Conservation (phyloP, 53 echinoderm and acorn worm species). For the Arbacia lixula region DNA sequence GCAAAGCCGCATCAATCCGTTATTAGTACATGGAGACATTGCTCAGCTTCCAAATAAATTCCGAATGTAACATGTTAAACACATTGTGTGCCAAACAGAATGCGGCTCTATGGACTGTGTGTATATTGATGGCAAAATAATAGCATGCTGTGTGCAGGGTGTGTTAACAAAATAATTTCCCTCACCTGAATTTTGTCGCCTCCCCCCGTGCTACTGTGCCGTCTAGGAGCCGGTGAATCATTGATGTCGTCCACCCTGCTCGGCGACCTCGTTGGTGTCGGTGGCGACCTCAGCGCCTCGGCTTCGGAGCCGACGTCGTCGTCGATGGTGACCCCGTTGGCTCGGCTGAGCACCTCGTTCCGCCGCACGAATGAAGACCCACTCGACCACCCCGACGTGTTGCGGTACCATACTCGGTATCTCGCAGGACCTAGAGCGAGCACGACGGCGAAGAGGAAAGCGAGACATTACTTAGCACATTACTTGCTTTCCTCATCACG, state of each 20-base stretch:
- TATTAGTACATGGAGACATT: no score
- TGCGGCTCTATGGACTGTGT: no score
- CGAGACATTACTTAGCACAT: no score
- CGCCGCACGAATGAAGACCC: constrained; percentile 38
- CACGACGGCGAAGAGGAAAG: not conserved
- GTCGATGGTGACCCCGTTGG: constrained; percentile 28
- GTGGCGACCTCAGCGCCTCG: constrained; percentile 13
- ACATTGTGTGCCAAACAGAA: no score
- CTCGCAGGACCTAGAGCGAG: not conserved
- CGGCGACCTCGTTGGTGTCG: no score
- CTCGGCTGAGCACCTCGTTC: not conserved
- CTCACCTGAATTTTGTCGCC: constrained; percentile 46
- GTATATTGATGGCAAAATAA: no score
- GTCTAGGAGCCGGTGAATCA: constrained; percentile 32
- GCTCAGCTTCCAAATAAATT: no score
- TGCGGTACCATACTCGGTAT: constrained; percentile 50
- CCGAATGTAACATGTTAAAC: no score
- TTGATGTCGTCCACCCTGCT: constrained; percentile 16
- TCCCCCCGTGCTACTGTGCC: constrained; percentile 25
- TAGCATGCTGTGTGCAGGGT: no score
- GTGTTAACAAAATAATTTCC: no score
- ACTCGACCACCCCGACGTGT: constrained; percentile 31
- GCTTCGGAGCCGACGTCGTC: constrained; percentile 19
- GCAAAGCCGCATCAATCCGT: no score
- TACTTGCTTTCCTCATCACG: no score